These are phyloP conservation scores for Antedon mediterranea DNA, from an alignment of 53 echinoderm and acorn worm genomes.

Conservation along the genomic window DNA sequence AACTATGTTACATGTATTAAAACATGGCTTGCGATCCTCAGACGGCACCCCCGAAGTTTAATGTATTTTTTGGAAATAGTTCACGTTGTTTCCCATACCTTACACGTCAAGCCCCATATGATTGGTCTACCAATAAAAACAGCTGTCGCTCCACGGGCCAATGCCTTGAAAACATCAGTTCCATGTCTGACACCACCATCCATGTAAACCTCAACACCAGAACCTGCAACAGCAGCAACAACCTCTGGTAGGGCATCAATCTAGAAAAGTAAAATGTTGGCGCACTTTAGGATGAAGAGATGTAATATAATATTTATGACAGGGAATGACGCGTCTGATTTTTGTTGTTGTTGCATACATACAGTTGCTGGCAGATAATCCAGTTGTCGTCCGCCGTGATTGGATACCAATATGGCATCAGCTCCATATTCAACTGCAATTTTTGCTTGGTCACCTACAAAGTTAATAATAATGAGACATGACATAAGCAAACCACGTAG, in stretches of 20 bases:
- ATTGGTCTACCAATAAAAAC: conserved; percentile 30
- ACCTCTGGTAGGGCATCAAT: conserved; percentile 29
- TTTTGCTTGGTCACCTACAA: conserved; percentile 7
- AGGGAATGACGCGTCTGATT: no score
- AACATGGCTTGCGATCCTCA: no score
- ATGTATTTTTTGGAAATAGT: no score
- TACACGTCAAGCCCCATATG: conserved; percentile 19
- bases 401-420: conserved; percentile 13
- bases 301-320: no score
- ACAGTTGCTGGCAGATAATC: conserved; percentile 20
- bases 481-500: no score
- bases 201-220: conserved; percentile 29
- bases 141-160: conserved; percentile 28
- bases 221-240: conserved; percentile 22
- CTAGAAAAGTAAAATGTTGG: background rate
- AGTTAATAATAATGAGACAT: background rate
- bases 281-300: no score
- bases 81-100: conserved; percentile 14
- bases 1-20: no score
- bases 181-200: conserved; percentile 31
- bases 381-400: conserved; percentile 26
- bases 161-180: conserved; percentile 31
- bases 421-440: conserved; percentile 14
- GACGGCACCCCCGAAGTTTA: no score
- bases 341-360: no score